Conservation (phyloP, 2,797 vertebrate genomes). For the Buceros bicornis region DNA sequence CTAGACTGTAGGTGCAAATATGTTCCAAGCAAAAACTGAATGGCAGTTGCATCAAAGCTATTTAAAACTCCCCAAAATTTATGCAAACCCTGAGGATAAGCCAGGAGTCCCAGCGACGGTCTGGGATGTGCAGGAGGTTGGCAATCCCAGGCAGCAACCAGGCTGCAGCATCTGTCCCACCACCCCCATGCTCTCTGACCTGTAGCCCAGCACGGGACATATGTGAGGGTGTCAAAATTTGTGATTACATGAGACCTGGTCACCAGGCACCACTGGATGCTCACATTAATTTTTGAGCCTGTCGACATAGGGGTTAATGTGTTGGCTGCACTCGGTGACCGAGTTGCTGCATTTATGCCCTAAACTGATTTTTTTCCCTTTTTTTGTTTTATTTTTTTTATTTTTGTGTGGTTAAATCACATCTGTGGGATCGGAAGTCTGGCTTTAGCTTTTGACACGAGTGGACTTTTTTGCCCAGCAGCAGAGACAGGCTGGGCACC, state of each 20-base stretch:
- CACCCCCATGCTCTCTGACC: neutral
- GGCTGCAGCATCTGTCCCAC: accelerated
- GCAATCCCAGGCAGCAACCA: accelerated
- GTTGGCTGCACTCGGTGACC: neutral
- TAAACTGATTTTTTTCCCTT: accelerated
- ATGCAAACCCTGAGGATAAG: neutral
- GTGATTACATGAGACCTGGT: neutral
- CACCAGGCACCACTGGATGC: neutral
- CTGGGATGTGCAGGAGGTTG: neutral
- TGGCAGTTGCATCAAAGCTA: accelerated
- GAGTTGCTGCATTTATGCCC: neutral
- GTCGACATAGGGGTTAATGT: neutral
- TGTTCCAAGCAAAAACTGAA: neutral
- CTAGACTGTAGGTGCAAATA: neutral
- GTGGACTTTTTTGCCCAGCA: accelerated
- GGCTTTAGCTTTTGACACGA: neutral
- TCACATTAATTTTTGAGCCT: neutral
- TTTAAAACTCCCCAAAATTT: neutral
- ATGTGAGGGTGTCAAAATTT: neutral
- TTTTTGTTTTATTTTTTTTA: too few relatives aligned
- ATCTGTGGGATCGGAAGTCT: neutral
- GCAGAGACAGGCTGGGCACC: neutral
- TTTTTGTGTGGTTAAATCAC: neutral
- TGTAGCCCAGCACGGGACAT: neutral
- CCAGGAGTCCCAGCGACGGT: accelerated